Evolutionary conservation across 2,888 invertebrate species (phyloP).

Genomic region (Nephrocerus scutellatus): DNA sequence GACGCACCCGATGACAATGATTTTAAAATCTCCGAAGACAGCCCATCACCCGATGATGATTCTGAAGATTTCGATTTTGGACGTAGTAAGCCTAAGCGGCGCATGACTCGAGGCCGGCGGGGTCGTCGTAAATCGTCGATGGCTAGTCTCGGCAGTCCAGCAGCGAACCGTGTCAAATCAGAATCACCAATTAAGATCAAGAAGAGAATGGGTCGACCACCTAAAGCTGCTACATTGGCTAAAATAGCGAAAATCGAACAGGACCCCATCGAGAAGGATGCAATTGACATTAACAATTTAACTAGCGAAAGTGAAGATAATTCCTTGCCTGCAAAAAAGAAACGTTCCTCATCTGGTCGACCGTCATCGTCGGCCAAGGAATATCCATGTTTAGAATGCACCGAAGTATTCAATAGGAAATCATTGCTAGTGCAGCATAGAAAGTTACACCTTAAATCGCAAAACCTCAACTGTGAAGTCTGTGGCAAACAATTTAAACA

Average conservation of each 20-base stretch:
- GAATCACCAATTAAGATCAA: constrained; percentile 4
- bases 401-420: constrained; percentile 49
- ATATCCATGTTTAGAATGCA: constrained; percentile 42
- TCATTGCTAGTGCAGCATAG: constrained; percentile 50
- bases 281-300: constrained; percentile 20
- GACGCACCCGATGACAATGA: constrained; percentile 41
- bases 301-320: constrained; percentile 22
- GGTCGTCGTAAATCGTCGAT: constrained; percentile 18
- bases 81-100: constrained; percentile 27
- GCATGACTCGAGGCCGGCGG: constrained; percentile 6
- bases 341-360: constrained; percentile 10
- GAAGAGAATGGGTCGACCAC: constrained; percentile 22
- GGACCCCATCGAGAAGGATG: constrained; percentile 15
- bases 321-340: constrained; percentile 20
- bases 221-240: constrained; percentile 4
- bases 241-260: constrained; percentile 23
- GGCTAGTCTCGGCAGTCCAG: constrained; percentile 1
- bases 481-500: constrained; percentile 48
- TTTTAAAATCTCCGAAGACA: constrained; percentile 42
- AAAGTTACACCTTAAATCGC: constrained; percentile 46
- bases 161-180: not conserved
- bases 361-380: constrained; percentile 18
- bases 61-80: constrained; percentile 39
- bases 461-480: constrained; percentile 43
- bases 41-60: constrained; percentile 35